Evolutionary conservation across 2,888 invertebrate genomes (phyloP), one percentile per base, ranked within the genome.

Genomic region (Cephus rjabovi): DNA sequence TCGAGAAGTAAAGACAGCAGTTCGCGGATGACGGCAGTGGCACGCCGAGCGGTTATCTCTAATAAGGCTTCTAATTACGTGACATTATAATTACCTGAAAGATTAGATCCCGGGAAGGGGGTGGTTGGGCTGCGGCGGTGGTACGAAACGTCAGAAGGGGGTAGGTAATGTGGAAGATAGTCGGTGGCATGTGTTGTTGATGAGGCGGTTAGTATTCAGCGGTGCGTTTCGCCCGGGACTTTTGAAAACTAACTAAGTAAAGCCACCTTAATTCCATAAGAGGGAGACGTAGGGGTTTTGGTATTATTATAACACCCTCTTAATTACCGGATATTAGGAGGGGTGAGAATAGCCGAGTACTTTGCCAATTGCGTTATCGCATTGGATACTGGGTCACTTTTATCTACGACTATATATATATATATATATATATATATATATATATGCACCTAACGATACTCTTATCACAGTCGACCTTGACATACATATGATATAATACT

Each of bases 201-300:
- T 91, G 91, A 91, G 90, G 90, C 91, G 89, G 89, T 91, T 91
- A 90, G 91, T 91, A 91, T 91, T 90, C 91, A 90, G 88, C 87
- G 86, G 86, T 88, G 89, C 87, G 87, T 89, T 85, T 85, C 85
- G 86, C 83, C 82, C 84, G 75, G 86, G 89, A 90, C 90, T 90
- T 90, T 90, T 90, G 87, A 90, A 90, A 90, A 90, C 89, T 90
- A 90, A 89, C 89, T 88, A 86, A 87, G 87, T 86, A 89, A 89
- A 90, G 89, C 88, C 87, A 89, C 88, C 90, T 90, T 90, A 90
- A 89, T 90, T 90, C 90, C 90, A 89, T 88, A 88, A 90, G 89
- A 89, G 89, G 88, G 86, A 86, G 87, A 83, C 85, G 79, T 73
- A 85, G 86, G 87, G 89, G 87, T 89, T 88, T 85, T 86, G 86